Evolutionary conservation across 2,888 invertebrate genomes (phyloP), one percentile per base, ranked within the genome.

Genomic region (Tribolium freemani): DNA sequence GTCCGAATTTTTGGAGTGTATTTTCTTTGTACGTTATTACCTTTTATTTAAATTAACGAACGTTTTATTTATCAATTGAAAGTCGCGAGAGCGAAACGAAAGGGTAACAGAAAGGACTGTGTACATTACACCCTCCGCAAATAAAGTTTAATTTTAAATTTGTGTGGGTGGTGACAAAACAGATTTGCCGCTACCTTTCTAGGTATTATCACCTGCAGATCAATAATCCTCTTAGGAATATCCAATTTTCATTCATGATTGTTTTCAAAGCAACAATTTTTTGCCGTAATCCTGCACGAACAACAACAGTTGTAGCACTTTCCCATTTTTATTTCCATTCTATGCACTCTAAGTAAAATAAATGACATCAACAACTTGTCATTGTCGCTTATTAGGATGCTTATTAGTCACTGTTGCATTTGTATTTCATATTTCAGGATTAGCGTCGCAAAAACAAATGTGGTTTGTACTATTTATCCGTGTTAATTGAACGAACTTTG

Each of bases 161-260:
- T 61, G 51, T 48, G 63, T 63, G 63, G 63, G 51, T 30, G 9
- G 16, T 31, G 50, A 38, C 51, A 30, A n/a, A 63, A 63, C 50
- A 63, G 51, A 63, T 50, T 63, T 38, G 38, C 38, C 50, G 38
- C 38, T 31, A 63, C 31, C 38, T 31, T 46, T 26, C n/a, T 48
- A 38, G 46, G 31, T 63, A 9, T 61, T 61, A 50, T 50, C 45
- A 31, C 31, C 64, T 64, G 11, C 64, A n/a, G 53, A 53, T 64
- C 64, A 26, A 38, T 64, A 64, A 64, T 64, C 64, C 64, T 64
- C 64, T 64, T 64, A 64, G 64, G 54, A 64, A 53, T 53, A 38
- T 63, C 46, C 48, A 60, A 48, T 20, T 60, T 60, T 50, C 50
- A 61, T 13, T 48, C 16, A 48, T 26, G 61, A 26, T 61, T 60